phyloP scores from a whole-genome alignment of 2,888 invertebrate genomes.

The Sicus ferrugineus region DNA sequence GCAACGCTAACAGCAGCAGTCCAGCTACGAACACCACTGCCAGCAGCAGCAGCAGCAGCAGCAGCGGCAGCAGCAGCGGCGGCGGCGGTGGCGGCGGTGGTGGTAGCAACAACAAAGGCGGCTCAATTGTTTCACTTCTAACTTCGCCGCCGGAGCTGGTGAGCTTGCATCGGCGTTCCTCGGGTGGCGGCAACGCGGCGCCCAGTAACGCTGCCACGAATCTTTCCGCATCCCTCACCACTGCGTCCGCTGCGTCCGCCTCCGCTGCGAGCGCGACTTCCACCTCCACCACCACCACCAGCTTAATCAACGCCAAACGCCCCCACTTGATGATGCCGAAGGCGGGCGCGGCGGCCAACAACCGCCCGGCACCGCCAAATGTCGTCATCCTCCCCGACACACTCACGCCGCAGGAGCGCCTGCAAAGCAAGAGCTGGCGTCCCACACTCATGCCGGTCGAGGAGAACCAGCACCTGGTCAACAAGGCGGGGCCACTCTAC shows the following conservation, averaged over 20 bases:
- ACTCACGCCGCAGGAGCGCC: conserved; percentile 63
- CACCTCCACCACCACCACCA: conserved; percentile 29
- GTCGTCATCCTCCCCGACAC: conserved; percentile 61
- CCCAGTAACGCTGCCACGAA: conserved; percentile 57
- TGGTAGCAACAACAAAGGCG: conserved; percentile 21
- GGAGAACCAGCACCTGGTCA: conserved; percentile 56
- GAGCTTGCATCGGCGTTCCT: conserved; percentile 68
- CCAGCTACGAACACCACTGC: neutral
- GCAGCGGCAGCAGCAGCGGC: no score
- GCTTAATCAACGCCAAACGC: conserved; percentile 43
- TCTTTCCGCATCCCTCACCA: conserved; percentile 45
- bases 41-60: no score
- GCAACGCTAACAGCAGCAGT: neutral
- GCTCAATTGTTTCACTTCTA: conserved; percentile 43
- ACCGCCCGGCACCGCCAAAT: conserved; percentile 52
- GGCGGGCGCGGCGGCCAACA: conserved; percentile 32
- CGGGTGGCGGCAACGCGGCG: conserved; percentile 58
- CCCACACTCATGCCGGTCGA: conserved; percentile 76
- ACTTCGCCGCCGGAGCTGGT: conserved; percentile 69
- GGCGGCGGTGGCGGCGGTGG: no score
- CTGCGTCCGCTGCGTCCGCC: conserved; percentile 56
- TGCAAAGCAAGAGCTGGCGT: conserved; percentile 72
- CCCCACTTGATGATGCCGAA: conserved; percentile 44
- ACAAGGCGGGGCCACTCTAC: conserved; percentile 64
- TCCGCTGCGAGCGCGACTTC: conserved; percentile 8